phyloP scores from a whole-genome alignment of 2,888 invertebrate species.

The Coremacera marginata region DNA sequence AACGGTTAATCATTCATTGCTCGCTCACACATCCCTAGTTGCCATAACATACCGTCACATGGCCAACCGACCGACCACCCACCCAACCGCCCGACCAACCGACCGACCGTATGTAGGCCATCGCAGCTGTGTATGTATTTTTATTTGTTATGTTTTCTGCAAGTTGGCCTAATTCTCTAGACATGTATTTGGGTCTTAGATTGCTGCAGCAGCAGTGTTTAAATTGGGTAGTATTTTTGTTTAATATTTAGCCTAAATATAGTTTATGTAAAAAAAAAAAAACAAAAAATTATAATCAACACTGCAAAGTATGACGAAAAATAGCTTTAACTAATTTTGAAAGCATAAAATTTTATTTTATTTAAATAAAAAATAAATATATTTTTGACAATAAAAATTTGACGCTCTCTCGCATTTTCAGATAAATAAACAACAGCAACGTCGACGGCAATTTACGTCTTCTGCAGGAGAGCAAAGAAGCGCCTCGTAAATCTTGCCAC shows the following conservation, averaged over 20 bases:
- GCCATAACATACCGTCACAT: background rate
- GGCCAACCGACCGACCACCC: too few species aligned
- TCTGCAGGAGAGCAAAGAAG: background rate
- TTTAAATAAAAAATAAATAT: slow-evolving; percentile 5
- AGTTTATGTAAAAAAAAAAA: background rate
- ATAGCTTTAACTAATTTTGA: slow-evolving; percentile 8
- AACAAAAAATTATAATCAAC: too few species aligned
- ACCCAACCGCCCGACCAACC: too few species aligned
- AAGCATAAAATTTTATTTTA: background rate
- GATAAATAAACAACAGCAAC: slow-evolving; percentile 39
- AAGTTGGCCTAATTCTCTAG: slow-evolving; percentile 56
- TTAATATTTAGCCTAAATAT: background rate
- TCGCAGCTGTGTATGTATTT: background rate
- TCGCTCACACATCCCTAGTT: background rate
- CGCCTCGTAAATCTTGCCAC: slow-evolving; percentile 1
- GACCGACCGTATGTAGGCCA: background rate
- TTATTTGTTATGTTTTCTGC: slow-evolving; percentile 29
- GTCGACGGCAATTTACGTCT: background rate
- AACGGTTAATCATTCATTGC: background rate
- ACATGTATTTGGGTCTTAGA: slow-evolving; percentile 47
- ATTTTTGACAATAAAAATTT: background rate
- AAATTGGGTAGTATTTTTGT: background rate
- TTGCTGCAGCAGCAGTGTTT: background rate
- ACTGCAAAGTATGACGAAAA: background rate
- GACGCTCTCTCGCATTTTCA: slow-evolving; percentile 23